These are phyloP conservation scores for Thrips palmi DNA, from an alignment of 1,140 invertebrate species.

Conservation along the genomic window DNA sequence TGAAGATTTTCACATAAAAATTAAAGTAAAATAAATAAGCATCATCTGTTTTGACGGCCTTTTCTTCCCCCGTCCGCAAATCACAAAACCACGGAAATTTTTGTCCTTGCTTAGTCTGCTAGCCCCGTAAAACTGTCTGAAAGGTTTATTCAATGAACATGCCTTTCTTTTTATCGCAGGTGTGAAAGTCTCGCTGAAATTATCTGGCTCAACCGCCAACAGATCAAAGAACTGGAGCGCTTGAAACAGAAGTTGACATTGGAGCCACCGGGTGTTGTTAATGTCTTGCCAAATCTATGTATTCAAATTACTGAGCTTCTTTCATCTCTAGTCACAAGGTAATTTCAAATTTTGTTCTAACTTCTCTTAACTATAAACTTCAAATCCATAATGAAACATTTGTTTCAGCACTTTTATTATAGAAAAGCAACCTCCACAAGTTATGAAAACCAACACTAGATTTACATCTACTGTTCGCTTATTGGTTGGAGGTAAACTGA, in stretches of 20 bases:
- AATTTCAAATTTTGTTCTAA: too few species aligned
- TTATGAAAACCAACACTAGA: slow-evolving; percentile 93
- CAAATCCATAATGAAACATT: too few species aligned
- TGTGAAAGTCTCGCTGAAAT: slow-evolving; percentile 79
- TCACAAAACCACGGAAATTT: too few species aligned
- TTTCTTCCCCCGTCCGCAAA: too few species aligned
- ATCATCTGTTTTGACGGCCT: too few species aligned
- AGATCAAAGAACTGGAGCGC: slow-evolving; percentile 59
- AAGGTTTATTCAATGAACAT: neutral
- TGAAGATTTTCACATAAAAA: too few species aligned
- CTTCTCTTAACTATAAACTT: too few species aligned
- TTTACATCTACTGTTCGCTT: slow-evolving; percentile 84
- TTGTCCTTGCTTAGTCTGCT: too few species aligned
- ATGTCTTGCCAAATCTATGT: slow-evolving; percentile 43
- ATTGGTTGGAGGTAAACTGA: slow-evolving; percentile 78
- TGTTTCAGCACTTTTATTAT: slow-evolving; percentile 77
- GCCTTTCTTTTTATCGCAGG: slow-evolving; percentile 26
- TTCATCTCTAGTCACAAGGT: slow-evolving; percentile 71
- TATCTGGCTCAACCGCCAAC: slow-evolving; percentile 71
- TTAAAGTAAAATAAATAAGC: too few species aligned
- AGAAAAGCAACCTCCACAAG: slow-evolving; percentile 93
- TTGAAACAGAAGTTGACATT: slow-evolving; percentile 43
- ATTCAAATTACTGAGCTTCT: slow-evolving; percentile 55
- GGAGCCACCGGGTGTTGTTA: slow-evolving; percentile 36
- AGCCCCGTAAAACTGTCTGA: neutral